These are phyloP conservation scores for Zophobas morio DNA, from an alignment of 1,140 invertebrate genomes.

Conservation along the genomic window DNA sequence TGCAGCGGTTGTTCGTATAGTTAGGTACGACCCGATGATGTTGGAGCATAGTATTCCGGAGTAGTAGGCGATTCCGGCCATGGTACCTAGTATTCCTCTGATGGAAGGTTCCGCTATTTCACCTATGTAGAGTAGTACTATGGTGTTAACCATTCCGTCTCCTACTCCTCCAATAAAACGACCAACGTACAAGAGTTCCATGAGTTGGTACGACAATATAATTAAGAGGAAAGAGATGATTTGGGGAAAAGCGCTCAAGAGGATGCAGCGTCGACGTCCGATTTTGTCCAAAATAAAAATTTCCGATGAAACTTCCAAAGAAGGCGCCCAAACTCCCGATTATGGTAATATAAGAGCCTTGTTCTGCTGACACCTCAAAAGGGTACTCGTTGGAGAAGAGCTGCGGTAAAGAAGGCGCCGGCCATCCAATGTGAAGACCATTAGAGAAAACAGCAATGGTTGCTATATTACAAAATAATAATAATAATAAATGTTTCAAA, in stretches of 20 bases:
- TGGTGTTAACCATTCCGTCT: constrained; percentile 54
- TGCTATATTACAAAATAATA: constrained; percentile 25
- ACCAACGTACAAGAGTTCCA: constrained; percentile 70
- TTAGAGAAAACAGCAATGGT: constrained; percentile 27
- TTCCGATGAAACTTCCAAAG: constrained; percentile 70
- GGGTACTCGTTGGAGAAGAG: constrained; percentile 63
- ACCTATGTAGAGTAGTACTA: constrained; percentile 58
- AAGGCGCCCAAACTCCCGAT: constrained; percentile 74
- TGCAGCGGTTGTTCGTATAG: constrained; percentile 24
- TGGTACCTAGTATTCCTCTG: constrained; percentile 8
- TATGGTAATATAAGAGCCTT: constrained; percentile 74
- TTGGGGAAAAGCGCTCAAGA: constrained; percentile 56
- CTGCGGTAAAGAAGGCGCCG: constrained; percentile 72
- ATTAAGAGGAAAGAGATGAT: not conserved
- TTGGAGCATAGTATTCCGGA: not conserved
- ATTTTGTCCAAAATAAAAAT: constrained; percentile 71
- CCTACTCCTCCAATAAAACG: constrained; percentile 58
- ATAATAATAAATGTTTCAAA: no score
- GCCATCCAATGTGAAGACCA: constrained; percentile 69
- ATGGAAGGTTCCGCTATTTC: constrained; percentile 55
- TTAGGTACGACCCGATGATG: not conserved
- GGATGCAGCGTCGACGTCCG: constrained; percentile 74
- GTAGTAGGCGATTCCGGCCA: not conserved
- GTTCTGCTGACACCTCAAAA: constrained; percentile 58
- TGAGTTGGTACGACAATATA: constrained; percentile 38